Conservation (phyloP, 2,113 vertebrate species). For the Amphilophus citrinellus region DNA sequence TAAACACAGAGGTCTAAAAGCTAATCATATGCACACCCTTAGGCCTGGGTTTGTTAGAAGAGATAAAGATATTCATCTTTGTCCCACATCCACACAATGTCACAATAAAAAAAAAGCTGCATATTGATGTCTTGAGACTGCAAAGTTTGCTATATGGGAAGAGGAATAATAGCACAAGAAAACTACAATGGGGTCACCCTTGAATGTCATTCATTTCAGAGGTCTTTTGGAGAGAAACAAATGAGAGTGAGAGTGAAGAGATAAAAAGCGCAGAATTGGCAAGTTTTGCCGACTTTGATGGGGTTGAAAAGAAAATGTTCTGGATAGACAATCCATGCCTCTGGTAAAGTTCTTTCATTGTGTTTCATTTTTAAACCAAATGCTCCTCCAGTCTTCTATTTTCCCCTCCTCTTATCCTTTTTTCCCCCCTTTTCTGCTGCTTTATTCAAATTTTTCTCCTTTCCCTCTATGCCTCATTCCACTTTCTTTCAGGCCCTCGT, state of each 20-base stretch:
- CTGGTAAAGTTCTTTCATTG: slow-evolving; percentile 71
- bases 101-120: slow-evolving; percentile 24
- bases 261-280: slow-evolving; percentile 59
- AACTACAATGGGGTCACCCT: slow-evolving; percentile 45
- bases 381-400: slow-evolving; percentile 13
- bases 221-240: slow-evolving; percentile 43
- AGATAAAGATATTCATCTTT: slow-evolving; percentile 66
- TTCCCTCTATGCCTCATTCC: slow-evolving; percentile 39
- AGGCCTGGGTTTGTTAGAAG: slow-evolving; percentile 54
- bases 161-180: slow-evolving; percentile 23
- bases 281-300: slow-evolving; percentile 68
- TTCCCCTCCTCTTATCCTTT: slow-evolving; percentile 13
- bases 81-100: slow-evolving; percentile 58
- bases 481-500: slow-evolving; percentile 34
- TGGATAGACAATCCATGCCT: slow-evolving; percentile 68
- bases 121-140: slow-evolving; percentile 40
- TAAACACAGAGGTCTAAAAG: slow-evolving; percentile 64
- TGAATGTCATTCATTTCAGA: slow-evolving; percentile 50
- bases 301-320: slow-evolving; percentile 65
- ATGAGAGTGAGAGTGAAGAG: slow-evolving; percentile 34
- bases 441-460: slow-evolving; percentile 49
- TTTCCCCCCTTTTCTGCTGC: slow-evolving; percentile 26
- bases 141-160: slow-evolving; percentile 18
- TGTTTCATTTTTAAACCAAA: slow-evolving; percentile 68
- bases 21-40: slow-evolving; percentile 67